Percentiles rank a stretch among this genome's conserved stretches.
phyloP scores from a whole-genome alignment of 2,113 vertebrate species.

The Daphoenositta chrysoptera region DNA sequence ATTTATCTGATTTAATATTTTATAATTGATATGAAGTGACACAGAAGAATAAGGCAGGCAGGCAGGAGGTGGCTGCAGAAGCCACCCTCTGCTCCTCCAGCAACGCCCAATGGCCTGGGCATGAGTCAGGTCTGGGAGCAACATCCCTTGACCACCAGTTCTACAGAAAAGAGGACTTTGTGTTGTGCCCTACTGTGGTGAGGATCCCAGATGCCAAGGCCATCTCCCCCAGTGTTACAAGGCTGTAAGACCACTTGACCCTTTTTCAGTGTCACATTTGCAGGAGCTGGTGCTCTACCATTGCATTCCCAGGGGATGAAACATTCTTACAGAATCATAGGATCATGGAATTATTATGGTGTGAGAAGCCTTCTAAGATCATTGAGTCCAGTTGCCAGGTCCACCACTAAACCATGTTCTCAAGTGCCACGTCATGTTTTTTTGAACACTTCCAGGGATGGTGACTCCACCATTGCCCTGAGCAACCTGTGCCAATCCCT shows the following conservation, averaged over 20 bases:
- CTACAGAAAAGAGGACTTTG: neutral
- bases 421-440: neutral
- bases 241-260: fast-evolving
- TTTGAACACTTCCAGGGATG: neutral
- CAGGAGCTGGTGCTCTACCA: neutral
- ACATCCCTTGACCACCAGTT: neutral
- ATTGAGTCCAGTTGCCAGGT: neutral
- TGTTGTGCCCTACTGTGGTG: neutral
- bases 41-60: neutral
- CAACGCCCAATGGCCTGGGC: neutral
- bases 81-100: neutral
- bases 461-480: neutral
- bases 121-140: neutral
- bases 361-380: neutral
- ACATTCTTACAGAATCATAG: neutral
- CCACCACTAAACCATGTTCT: neutral
- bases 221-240: neutral
- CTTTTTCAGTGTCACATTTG: neutral
- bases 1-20: constrained; percentile 68
- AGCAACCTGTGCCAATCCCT: neutral
- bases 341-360: neutral
- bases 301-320: neutral
- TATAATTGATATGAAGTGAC: constrained; percentile 48
- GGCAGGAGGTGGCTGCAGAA: neutral
- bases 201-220: neutral